Percentiles rank a stretch among this genome's conserved stretches.
Evolutionary conservation across 2,113 vertebrate genomes (phyloP).

Genomic region (Trogon melanurus): DNA sequence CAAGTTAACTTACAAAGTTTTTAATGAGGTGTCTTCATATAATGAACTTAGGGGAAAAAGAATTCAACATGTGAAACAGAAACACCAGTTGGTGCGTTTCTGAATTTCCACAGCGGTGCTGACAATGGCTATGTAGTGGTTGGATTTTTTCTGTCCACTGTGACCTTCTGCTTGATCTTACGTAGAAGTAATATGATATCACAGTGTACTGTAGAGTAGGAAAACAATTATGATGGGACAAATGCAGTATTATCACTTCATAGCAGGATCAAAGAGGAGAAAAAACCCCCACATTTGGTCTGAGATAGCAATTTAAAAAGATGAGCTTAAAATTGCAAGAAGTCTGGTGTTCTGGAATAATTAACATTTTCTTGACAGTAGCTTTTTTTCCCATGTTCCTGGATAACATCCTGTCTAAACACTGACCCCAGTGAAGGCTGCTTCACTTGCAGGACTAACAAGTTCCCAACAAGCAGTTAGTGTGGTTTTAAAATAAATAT

Average conservation of each 20-base stretch:
- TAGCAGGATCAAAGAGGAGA: background rate
- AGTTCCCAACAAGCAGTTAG: background rate
- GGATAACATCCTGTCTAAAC: background rate
- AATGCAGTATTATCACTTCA: background rate
- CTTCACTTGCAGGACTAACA: background rate
- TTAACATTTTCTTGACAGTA: background rate
- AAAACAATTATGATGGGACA: background rate
- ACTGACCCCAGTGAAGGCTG: background rate
- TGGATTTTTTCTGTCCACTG: background rate
- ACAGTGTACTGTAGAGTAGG: background rate
- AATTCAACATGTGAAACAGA: background rate
- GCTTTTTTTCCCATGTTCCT: background rate
- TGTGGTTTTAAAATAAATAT: background rate
- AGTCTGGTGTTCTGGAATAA: background rate
- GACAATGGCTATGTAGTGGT: background rate
- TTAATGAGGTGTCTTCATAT: background rate
- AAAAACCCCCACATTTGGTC: accelerated
- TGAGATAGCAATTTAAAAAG: background rate
- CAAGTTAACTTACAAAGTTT: background rate
- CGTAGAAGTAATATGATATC: background rate
- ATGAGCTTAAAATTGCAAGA: background rate
- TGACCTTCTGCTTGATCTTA: background rate
- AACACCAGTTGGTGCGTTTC: background rate
- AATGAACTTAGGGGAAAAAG: background rate
- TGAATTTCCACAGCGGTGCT: background rate